Conservation (phyloP, 2,888 invertebrate species). For the Cylindroiulus punctatus region DNA sequence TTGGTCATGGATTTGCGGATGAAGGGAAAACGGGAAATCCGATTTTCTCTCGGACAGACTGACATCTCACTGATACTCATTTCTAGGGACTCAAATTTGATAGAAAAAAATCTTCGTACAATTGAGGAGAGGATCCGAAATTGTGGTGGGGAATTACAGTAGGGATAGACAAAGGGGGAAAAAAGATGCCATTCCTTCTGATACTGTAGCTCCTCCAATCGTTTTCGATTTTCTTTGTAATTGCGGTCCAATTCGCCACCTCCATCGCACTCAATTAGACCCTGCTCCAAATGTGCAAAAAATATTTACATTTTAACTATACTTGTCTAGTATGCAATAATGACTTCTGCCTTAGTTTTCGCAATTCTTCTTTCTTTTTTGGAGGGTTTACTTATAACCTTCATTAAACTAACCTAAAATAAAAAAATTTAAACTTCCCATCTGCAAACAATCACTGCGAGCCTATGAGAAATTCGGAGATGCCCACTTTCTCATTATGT, state of each 20-base stretch:
- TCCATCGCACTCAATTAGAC: no score
- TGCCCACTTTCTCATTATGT: no score
- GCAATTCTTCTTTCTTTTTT: no score
- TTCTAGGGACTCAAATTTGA: slow-evolving; percentile 42
- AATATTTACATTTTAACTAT: no score
- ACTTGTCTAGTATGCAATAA: no score
- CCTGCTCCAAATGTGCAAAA: no score
- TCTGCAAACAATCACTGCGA: no score
- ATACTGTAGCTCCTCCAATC: slow-evolving; percentile 23
- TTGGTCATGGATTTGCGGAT: slow-evolving; percentile 44
- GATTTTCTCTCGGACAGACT: slow-evolving; percentile 15
- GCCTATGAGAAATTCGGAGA: no score
- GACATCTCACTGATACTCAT: slow-evolving; percentile 12
- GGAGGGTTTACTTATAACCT: no score
- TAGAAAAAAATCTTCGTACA: slow-evolving; percentile 22
- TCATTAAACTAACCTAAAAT: no score
- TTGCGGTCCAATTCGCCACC: not conserved
- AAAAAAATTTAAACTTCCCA: no score
- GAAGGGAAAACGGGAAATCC: slow-evolving; percentile 41
- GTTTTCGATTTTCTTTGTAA: slow-evolving; percentile 14
- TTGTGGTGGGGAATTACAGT: slow-evolving; percentile 11
- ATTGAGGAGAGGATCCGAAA: slow-evolving; percentile 12
- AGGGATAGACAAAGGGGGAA: not conserved
- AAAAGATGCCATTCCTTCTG: not conserved
- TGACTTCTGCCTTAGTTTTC: no score